phyloP scores from a whole-genome alignment of 2,113 vertebrate genomes.

The Malurus elegans region DNA sequence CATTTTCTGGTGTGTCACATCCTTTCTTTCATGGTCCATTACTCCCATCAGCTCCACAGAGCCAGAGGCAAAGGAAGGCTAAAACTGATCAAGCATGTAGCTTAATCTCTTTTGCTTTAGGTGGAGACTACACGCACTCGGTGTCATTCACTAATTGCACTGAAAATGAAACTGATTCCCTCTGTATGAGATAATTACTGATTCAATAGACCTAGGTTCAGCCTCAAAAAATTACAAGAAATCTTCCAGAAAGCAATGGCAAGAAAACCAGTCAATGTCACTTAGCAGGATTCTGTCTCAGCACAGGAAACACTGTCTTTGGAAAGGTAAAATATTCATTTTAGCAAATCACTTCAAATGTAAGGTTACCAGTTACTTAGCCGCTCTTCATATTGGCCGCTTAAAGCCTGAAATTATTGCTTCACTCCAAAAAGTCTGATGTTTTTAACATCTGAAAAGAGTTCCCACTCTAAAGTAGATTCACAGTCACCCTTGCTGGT shows the following conservation, averaged over 20 bases:
- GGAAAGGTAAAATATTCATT: not conserved
- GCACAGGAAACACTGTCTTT: not conserved
- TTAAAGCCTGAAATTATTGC: not conserved
- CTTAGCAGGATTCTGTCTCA: not conserved
- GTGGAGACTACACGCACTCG: not conserved
- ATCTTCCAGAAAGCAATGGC: not conserved
- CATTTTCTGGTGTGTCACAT: not conserved
- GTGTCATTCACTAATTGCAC: not conserved
- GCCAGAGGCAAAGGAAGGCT: not conserved
- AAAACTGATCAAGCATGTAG: not conserved
- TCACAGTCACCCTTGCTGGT: not conserved
- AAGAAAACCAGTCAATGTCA: not conserved
- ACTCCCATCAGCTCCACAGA: not conserved
- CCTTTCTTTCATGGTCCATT: not conserved
- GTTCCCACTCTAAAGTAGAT: not conserved
- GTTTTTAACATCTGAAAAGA: not conserved
- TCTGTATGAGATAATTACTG: not conserved
- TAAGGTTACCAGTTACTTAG: not conserved
- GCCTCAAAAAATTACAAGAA: not conserved
- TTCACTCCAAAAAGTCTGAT: not conserved
- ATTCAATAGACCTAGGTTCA: not conserved
- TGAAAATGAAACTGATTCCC: not conserved
- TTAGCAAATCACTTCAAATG: not conserved
- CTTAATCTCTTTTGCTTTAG: not conserved
- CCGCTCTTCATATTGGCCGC: rapidly evolving